These are phyloP conservation scores for Siniperca scherzeri DNA, from an alignment of 2,797 vertebrate genomes.

Conservation along the genomic window DNA sequence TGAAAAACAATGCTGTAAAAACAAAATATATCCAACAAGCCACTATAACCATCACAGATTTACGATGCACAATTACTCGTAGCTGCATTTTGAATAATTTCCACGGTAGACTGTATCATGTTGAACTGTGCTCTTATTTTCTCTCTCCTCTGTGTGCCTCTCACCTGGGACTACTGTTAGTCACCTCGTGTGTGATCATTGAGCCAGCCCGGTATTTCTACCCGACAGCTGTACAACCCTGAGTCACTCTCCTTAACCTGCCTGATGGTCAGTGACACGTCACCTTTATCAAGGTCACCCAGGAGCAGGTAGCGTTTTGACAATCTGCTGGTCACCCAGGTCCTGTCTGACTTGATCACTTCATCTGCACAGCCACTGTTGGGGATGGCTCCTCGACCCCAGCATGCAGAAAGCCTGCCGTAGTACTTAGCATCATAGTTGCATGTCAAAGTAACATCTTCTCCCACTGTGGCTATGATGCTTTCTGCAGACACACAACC, in stretches of 20 bases:
- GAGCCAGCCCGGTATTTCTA: no score
- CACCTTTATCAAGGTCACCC: neutral
- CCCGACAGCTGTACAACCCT: no score
- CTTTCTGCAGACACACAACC: neutral
- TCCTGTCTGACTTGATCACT: no score
- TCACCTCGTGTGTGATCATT: no score
- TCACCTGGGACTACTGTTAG: no score
- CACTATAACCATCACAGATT: neutral
- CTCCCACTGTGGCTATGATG: constrained; percentile 75
- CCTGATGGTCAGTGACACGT: neutral
- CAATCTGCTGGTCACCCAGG: no score
- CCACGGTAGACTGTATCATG: no score
- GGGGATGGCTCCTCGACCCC: constrained; percentile 77
- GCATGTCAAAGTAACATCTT: constrained; percentile 82
- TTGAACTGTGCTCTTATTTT: no score
- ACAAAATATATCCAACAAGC: no score
- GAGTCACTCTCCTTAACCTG: neutral
- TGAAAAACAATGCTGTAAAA: neutral
- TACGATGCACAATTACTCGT: neutral
- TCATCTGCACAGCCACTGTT: no score
- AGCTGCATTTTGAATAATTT: neutral
- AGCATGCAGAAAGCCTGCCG: constrained; percentile 83
- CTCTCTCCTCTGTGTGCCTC: no score
- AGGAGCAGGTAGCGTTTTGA: neutral
- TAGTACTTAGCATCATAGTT: constrained; percentile 63